Evolutionary conservation across 2,888 invertebrate genomes (phyloP).

Genomic region (Apamea monoglypha): DNA sequence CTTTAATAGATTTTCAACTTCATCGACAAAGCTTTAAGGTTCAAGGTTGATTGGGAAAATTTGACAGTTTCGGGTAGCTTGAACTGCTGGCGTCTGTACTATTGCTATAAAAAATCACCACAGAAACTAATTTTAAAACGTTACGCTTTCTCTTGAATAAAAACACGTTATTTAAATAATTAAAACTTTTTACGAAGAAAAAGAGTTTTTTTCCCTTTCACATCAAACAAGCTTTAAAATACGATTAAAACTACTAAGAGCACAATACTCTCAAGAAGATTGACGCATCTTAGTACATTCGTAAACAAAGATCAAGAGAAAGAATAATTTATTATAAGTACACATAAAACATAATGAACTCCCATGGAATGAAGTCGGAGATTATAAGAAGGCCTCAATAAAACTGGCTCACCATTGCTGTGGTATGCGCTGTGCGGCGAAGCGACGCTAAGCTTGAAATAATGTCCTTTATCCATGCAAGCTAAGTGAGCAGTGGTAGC

Average conservation of each 20-base stretch:
- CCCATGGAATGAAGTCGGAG: conserved; percentile 25
- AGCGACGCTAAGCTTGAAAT: background rate
- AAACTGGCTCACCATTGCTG: conserved; percentile 16
- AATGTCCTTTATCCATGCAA: background rate
- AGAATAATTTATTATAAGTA: conserved; percentile 46
- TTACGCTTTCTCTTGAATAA: background rate
- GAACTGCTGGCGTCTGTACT: no score
- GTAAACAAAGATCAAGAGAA: conserved; percentile 32
- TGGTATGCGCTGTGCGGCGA: background rate
- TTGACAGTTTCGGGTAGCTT: no score
- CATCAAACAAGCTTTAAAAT: background rate
- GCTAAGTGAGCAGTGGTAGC: background rate
- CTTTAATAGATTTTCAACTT: no score
- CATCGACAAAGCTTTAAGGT: no score
- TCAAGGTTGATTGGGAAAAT: no score
- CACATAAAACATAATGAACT: conserved; percentile 56
- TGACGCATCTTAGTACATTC: conserved; percentile 12
- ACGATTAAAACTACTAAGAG: background rate
- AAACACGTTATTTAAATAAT: background rate
- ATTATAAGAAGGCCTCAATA: conserved; percentile 33
- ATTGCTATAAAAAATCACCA: background rate
- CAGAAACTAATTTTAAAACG: background rate
- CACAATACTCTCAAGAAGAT: conserved; percentile 11
- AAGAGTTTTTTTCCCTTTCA: background rate
- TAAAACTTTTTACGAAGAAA: background rate